Percentiles rank a stretch among this genome's conserved stretches.
Evolutionary conservation across 2,113 vertebrate species (phyloP).

Genomic region (Gallinago paraguaiae): DNA sequence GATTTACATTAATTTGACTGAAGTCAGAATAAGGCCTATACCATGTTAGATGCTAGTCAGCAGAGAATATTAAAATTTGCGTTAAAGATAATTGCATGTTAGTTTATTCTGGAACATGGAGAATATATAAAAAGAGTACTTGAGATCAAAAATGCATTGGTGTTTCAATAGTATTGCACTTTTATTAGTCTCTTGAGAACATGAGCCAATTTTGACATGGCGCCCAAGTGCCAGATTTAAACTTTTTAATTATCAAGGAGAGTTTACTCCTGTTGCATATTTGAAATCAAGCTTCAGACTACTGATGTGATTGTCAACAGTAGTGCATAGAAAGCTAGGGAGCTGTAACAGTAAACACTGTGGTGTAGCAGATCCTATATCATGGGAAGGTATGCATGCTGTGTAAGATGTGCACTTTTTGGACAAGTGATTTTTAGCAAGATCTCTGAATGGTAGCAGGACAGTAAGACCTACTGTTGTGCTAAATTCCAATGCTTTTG

Average conservation of each 20-base stretch:
- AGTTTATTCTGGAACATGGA: not conserved
- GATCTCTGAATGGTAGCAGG: not conserved
- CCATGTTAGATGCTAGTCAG: not conserved
- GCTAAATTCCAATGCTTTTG: not conserved
- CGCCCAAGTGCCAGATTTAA: not conserved
- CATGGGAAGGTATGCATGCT: not conserved
- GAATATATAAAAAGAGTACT: not conserved
- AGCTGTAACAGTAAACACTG: not conserved
- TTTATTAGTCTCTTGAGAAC: not conserved
- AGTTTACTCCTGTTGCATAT: not conserved
- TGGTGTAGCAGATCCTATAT: not conserved
- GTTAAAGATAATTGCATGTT: not conserved
- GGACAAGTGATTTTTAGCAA: not conserved
- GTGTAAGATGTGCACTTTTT: fast-evolving
- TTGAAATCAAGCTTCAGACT: not conserved
- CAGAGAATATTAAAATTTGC: not conserved
- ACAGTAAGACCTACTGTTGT: not conserved
- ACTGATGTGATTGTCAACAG: not conserved
- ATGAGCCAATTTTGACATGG: not conserved
- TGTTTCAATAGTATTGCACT: not conserved
- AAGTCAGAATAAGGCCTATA: not conserved
- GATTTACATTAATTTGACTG: not conserved
- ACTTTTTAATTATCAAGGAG: not conserved
- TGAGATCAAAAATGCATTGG: not conserved
- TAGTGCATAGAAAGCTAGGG: not conserved